Base-by-base conservation (phyloP, 1,140 invertebrate species). In the Drosophila burlai region DNA sequence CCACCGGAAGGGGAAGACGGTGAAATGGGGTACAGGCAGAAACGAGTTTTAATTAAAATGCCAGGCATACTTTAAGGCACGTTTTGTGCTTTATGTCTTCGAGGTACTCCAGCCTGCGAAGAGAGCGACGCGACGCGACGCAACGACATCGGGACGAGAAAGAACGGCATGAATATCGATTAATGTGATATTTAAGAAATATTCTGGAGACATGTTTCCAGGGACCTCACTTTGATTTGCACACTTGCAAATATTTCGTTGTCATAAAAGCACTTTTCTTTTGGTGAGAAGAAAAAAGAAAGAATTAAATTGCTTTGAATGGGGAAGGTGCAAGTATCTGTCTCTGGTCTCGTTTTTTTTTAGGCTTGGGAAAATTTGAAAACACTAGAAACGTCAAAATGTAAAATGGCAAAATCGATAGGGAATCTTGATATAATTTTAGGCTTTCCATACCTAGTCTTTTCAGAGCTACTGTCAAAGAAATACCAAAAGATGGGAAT, bases 1-100 rank as follows among this genome's bases (percentile, higher is more conserved):
- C 21, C 11, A 21, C 26, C 16, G 43, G 29, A 31, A 16, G 16
- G 62, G 34, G 18, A n/a, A 57, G 47, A 15, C 24, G 42, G 29
- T 13, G 38, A 45, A 57, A 24, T 6, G 18, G 66, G 65, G 50
- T 13, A 52, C 36, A 45, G 75, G 58, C 43, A 62, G 61, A 80
- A 77, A 81, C 72, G 68, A 76, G 65, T 89, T 87, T 87, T 84
- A 87, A 87, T 87, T 87, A 89, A 89, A 87, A 89, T 87, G 62
- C 81, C 59, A 72, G 74, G 81, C 66, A 87, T 90, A 81, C 81
- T 87, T 87, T 81, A 76, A 84, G 84, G 81, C 84, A 71, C 72
- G 54, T 60, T 80, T 50, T 50, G 55, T 77, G 63, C 47, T 68
- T 77, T 79, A 68, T 81, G 34, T 61, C 31, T 57, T 46, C 58